A percentile compares a stretch with the other conserved stretches of the same genome.
These are phyloP conservation scores for Cheilosia impressa DNA, from an alignment of 2,888 invertebrate genomes.

Conservation along the genomic window DNA sequence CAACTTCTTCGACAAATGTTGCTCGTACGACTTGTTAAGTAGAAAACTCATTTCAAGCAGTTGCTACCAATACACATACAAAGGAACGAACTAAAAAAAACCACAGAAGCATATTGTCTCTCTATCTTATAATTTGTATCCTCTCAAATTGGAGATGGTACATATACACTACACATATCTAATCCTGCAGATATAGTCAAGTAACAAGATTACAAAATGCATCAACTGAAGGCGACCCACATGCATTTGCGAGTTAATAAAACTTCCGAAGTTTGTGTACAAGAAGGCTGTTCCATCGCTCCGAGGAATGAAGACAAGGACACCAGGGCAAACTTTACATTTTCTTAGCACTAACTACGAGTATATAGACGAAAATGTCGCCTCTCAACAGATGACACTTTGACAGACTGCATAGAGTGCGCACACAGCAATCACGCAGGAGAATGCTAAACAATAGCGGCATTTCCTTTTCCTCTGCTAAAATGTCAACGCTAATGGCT, in stretches of 20 bases:
- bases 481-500: constrained; percentile 42
- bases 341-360: constrained; percentile 29
- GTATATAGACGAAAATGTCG: constrained; percentile 3
- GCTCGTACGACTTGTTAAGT: constrained; percentile 51
- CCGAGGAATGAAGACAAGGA: constrained; percentile 35
- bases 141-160: constrained; percentile 29
- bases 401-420: constrained; percentile 26
- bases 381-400: constrained; percentile 56
- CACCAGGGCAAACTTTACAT: constrained; percentile 29
- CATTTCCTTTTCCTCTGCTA: neutral
- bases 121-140: constrained; percentile 40
- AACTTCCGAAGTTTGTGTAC: constrained; percentile 49
- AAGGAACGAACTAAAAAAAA: constrained; percentile 16
- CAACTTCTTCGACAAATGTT: constrained; percentile 42
- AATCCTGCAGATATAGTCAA: constrained; percentile 56
- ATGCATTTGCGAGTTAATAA: constrained; percentile 65
- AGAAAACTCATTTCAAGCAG: constrained; percentile 58
- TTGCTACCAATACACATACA: constrained; percentile 30
- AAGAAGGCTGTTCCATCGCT: constrained; percentile 4
- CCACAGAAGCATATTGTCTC: constrained; percentile 39
- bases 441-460: constrained; percentile 33
- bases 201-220: constrained; percentile 53
- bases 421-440: constrained; percentile 19
- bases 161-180: neutral
- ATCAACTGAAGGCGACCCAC: constrained; percentile 52